phyloP scores from a whole-genome alignment of 2,888 invertebrate genomes.

The Sycophila texana region DNA sequence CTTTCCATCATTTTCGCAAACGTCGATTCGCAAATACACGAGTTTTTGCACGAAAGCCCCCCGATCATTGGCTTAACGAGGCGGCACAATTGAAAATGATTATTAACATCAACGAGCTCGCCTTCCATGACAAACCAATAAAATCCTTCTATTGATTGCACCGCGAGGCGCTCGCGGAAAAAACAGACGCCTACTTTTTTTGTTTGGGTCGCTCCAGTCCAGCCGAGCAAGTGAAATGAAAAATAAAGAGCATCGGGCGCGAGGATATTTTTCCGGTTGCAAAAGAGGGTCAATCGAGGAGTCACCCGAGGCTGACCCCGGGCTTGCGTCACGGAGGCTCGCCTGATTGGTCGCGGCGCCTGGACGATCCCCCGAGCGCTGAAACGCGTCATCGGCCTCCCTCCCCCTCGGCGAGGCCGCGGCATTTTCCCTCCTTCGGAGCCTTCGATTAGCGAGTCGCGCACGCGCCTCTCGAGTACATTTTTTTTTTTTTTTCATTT shows the following conservation, averaged over 20 bases:
- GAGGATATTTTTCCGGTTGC: not conserved
- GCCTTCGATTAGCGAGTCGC: no score
- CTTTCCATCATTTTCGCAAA: no score
- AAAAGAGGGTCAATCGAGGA: slow-evolving; percentile 15
- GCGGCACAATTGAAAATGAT: slow-evolving; percentile 29
- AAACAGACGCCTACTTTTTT: no score
- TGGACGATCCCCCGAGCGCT: slow-evolving; percentile 35
- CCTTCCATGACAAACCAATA: slow-evolving; percentile 35
- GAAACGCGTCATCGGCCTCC: not conserved
- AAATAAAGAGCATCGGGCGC: not conserved
- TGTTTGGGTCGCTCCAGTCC: no score
- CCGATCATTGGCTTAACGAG: slow-evolving; percentile 31
- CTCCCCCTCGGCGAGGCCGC: not conserved
- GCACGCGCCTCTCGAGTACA: no score
- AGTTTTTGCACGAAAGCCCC: not conserved
- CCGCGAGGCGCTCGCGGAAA: not conserved
- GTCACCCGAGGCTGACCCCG: slow-evolving; percentile 9
- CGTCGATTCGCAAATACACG: not conserved
- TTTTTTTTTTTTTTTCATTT: not conserved
- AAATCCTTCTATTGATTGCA: slow-evolving; percentile 29
- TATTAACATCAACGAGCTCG: slow-evolving; percentile 38
- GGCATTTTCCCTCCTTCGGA: not conserved
- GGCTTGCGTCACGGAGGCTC: slow-evolving; percentile 30
- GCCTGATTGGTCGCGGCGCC: slow-evolving; percentile 16
- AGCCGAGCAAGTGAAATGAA: not conserved